phyloP scores from a whole-genome alignment of 2,797 vertebrate species.

The Clamator glandarius region DNA sequence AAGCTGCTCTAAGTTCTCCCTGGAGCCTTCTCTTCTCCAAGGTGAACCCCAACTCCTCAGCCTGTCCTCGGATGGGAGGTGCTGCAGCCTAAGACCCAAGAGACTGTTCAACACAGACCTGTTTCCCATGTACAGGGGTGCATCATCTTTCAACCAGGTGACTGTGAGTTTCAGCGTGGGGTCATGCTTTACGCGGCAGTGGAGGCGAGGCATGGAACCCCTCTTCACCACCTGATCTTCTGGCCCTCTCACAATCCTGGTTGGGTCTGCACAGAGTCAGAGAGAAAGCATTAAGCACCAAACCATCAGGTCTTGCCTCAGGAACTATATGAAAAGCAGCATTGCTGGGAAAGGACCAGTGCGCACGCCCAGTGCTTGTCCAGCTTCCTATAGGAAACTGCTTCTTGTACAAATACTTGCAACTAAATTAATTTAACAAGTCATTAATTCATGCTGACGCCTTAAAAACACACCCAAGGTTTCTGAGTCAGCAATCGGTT shows the following conservation, averaged over 20 bases:
- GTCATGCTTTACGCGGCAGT: conserved; percentile 89
- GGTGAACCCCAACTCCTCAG: no score
- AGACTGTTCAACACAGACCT: conserved; percentile 75
- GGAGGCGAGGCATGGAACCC: conserved; percentile 83
- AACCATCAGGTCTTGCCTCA: not conserved
- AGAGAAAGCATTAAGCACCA: not conserved
- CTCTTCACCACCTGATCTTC: conserved; percentile 83
- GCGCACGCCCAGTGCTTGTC: rapidly evolving
- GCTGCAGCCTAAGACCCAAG: rapidly evolving
- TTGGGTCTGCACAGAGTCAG: conserved; percentile 81
- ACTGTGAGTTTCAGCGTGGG: conserved; percentile 82
- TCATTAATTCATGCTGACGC: not conserved
- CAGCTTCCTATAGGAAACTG: not conserved
- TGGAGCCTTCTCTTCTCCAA: no score
- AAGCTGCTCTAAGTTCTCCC: no score
- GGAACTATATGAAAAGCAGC: rapidly evolving
- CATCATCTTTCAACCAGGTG: conserved; percentile 89
- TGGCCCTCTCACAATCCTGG: conserved; percentile 87
- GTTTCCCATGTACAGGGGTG: conserved; percentile 82
- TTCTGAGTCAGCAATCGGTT: not conserved
- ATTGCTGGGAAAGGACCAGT: not conserved
- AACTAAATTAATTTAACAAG: not conserved
- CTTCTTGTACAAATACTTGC: not conserved
- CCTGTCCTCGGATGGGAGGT: no score
- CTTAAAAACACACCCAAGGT: not conserved